These are phyloP conservation scores for Dipus sagitta DNA, from an alignment of 2,797 vertebrate genomes.

Conservation along the genomic window DNA sequence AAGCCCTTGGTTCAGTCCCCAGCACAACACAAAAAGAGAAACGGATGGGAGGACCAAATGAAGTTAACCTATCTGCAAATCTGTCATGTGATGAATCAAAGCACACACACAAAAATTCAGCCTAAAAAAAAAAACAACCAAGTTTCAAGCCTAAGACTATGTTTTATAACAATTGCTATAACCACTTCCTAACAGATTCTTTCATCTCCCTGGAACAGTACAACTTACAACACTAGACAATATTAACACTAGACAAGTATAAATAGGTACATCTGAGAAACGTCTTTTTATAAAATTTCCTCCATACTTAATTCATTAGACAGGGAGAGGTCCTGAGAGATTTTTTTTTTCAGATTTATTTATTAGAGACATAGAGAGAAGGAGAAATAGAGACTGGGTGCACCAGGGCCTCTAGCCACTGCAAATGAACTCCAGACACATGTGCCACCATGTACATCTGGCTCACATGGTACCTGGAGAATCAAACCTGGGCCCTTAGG, in stretches of 20 bases:
- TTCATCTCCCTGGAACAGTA: not conserved
- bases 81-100: not conserved
- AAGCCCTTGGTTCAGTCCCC: not conserved
- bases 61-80: constrained; percentile 33
- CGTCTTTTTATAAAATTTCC: not conserved
- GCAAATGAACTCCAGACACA: too few species aligned
- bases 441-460: too few species aligned
- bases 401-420: too few species aligned
- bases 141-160: not conserved
- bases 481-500: too few species aligned
- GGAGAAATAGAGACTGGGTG: too few species aligned
- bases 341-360: too few species aligned
- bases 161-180: constrained; percentile 15
- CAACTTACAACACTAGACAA: constrained; percentile 48
- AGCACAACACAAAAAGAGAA: not conserved
- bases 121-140: not conserved
- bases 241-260: constrained; percentile 11
- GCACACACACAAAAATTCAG: not conserved
- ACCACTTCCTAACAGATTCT: constrained; percentile 25
- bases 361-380: too few species aligned
- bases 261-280: constrained; percentile 39
- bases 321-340: too few species aligned
- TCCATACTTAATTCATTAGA: not conserved
- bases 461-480: too few species aligned
- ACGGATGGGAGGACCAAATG: not conserved